Evolutionary conservation across 1,140 invertebrate species (phyloP).

Genomic region (Latrodectus geometricus): DNA sequence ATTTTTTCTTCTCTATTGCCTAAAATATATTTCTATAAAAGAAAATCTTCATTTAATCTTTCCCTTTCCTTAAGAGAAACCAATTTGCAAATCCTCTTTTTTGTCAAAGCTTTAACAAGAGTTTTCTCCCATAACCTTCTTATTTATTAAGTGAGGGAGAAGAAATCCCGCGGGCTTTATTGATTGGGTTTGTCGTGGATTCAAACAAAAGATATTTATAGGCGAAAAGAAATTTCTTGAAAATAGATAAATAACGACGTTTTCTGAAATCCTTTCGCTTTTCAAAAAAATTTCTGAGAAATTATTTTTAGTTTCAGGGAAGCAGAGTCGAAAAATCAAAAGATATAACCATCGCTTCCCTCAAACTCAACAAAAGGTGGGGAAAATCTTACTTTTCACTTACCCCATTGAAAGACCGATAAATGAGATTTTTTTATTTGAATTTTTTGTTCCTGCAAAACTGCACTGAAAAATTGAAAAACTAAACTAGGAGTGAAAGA

Average conservation of each 20-base stretch:
- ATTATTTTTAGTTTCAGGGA: constrained; percentile 23
- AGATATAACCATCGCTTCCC: constrained; percentile 45
- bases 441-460: neutral
- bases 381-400: constrained; percentile 60
- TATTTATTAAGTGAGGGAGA: constrained; percentile 52
- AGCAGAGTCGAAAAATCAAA: constrained; percentile 53
- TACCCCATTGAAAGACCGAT: constrained; percentile 59
- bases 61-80: constrained; percentile 53
- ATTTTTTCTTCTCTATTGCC: constrained; percentile 48
- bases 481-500: constrained; percentile 54
- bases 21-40: constrained; percentile 60
- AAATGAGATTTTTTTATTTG: constrained; percentile 49
- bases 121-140: constrained; percentile 52
- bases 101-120: constrained; percentile 46
- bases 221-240: constrained; percentile 38
- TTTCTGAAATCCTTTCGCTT: constrained; percentile 8
- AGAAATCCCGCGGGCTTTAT: constrained; percentile 41
- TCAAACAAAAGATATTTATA: constrained; percentile 58
- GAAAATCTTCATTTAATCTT: constrained; percentile 55
- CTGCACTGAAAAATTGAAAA: constrained; percentile 58
- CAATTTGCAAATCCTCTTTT: constrained; percentile 60
- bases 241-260: constrained; percentile 59
- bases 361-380: constrained; percentile 50
- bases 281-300: neutral
- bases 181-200: constrained; percentile 48